phyloP scores from a whole-genome alignment of 1,140 invertebrate genomes.

The Drosophila orena region DNA sequence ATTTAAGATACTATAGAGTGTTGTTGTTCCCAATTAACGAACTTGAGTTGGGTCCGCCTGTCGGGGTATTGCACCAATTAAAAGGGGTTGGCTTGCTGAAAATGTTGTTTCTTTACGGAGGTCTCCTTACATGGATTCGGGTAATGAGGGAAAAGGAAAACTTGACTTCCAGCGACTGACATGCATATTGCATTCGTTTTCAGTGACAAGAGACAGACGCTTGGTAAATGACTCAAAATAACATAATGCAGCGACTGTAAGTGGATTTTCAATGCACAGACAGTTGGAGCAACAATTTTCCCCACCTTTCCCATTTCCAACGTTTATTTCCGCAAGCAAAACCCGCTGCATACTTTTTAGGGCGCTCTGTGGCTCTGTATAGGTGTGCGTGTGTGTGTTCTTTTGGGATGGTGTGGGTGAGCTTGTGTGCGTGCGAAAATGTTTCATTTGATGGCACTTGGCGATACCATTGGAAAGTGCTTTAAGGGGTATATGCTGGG shows the following conservation, averaged over 20 bases:
- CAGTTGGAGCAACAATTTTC: constrained; percentile 39
- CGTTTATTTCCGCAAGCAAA: constrained; percentile 55
- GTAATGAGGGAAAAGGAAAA: neutral
- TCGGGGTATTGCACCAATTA: constrained; percentile 24
- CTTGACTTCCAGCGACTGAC: constrained; percentile 31
- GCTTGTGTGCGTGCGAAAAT: constrained; percentile 26
- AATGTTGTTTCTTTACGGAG: constrained; percentile 2
- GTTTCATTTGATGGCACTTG: constrained; percentile 44
- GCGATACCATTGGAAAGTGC: too few relatives aligned
- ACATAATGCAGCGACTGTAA: constrained; percentile 49
- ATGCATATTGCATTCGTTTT: constrained; percentile 45
- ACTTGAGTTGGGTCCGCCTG: constrained; percentile 2
- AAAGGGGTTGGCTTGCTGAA: constrained; percentile 24
- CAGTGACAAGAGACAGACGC: constrained; percentile 20
- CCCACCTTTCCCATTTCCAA: neutral
- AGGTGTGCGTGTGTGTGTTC: neutral
- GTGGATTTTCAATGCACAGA: constrained; percentile 57
- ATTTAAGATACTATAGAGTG: too few relatives aligned
- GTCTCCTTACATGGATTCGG: neutral
- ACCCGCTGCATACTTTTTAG: constrained; percentile 53
- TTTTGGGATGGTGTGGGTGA: neutral
- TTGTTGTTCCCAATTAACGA: neutral
- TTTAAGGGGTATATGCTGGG: neutral
- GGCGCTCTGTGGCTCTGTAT: constrained; percentile 8
- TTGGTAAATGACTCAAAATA: constrained; percentile 42